Evolutionary conservation across 2,888 invertebrate species (phyloP), one percentile per base, ranked within the genome.

Genomic region (Apamea crenata): DNA sequence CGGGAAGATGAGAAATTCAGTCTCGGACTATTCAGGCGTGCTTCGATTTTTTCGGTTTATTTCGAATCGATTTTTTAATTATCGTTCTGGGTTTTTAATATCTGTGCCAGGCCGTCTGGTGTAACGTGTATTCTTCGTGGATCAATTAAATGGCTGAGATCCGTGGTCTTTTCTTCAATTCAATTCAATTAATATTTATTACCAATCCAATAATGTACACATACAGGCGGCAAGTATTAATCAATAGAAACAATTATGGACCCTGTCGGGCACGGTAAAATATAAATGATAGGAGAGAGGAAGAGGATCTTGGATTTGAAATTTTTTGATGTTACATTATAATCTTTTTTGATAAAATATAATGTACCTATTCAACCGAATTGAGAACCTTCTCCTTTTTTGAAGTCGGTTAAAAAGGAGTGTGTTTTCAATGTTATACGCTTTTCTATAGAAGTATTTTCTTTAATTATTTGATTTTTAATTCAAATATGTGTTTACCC

Each of bases 1-100:
- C 87, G 87, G 81, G 86, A 90, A 93, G 93, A 95, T 94, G 95
- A 94, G 94, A 94, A 94, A 95, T 95, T 94, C 94, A 94, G 94
- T 94, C 93, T 91, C 85, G 85, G 72, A 88, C 90, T 81, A 89
- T 89, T 90, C 85, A 90, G 25, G 79, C 86, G 80, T 71, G 69
- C 75, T 68, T 81, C 68, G 77, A 72, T 82, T 90, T 86, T 89
- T 90, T 87, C 82, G 88, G 90, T 86, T 86, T 70, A 89, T 79
- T 86, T 61, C 79, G 56, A 80, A 72, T 88, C 72, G 82, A 83
- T 88, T 82, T 87, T 90, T 89, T 90, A 89, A 90, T 89, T 89
- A 90, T 87, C 80, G 80, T 40, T 72, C 32, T 32, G 82, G 67
- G 84, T 83, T 88, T 86, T 89, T 89, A 90, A 86, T 90, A 86